Evolutionary conservation across 53 echinoderm and acorn worm species (phyloP).

Genomic region (Arbacia lixula): DNA sequence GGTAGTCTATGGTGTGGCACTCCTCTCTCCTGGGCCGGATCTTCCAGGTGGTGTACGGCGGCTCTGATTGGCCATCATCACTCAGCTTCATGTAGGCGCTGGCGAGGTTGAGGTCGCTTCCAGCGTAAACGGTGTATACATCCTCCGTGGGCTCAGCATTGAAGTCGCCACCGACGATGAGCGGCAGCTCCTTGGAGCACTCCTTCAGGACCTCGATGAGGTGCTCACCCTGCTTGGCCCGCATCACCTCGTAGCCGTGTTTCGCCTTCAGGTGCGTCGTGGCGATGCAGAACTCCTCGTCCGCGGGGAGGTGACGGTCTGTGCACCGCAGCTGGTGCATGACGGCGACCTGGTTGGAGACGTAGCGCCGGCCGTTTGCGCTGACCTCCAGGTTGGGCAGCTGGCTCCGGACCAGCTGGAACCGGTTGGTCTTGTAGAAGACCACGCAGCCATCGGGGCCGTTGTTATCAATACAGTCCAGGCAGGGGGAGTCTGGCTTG

Average conservation of each 20-base stretch:
- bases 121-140: conserved; percentile 74
- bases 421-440: conserved; percentile 85
- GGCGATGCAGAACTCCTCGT: conserved; percentile 75
- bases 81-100: conserved; percentile 82
- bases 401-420: conserved; percentile 59
- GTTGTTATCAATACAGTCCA: conserved; percentile 74
- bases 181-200: conserved; percentile 54
- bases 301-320: background rate
- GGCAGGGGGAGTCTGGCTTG: conserved; percentile 93
- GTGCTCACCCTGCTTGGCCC: conserved; percentile 80
- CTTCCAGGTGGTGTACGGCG: conserved; percentile 95
- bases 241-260: conserved; percentile 74
- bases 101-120: conserved; percentile 62
- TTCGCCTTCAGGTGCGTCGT: conserved; percentile 97
- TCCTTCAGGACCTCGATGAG: conserved; percentile 70
- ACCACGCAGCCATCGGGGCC: conserved; percentile 97
- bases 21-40: conserved; percentile 83
- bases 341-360: conserved; percentile 89
- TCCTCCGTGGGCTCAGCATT: conserved; percentile 88
- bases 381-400: conserved; percentile 65
- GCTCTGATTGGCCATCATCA: conserved; percentile 67
- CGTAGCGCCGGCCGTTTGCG: conserved; percentile 20
- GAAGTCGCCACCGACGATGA: conserved; percentile 92
- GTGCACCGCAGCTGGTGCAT: conserved; percentile 64
- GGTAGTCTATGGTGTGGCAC: conserved; percentile 97